Base-by-base conservation (phyloP, 2,888 invertebrate species). In the Peribatodes rhomboidaria region DNA sequence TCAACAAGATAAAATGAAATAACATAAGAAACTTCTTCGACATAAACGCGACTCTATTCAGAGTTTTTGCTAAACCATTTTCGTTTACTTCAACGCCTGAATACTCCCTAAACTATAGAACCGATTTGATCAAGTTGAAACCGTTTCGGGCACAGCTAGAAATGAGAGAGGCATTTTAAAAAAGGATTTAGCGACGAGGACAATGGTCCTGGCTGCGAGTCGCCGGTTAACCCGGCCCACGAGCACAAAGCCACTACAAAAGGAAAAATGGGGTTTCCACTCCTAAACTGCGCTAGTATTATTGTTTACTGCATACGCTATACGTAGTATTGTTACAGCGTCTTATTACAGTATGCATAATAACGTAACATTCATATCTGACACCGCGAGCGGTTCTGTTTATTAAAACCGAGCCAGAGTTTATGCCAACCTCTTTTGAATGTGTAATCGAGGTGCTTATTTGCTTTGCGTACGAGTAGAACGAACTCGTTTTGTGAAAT, bases 201-300 rank as follows among this genome's bases (percentile, higher is more conserved):
- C 55, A 55, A 87, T 89, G 89, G 89, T 89, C 84, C 85, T 75
- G 73, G 65, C 72, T 79, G 72, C 80, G 84, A 80, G 77, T 81
- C 81, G 76, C 77, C 82, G 86, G 87, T 90, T 90, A 89, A 89
- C 89, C 89, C 85, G 81, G 85, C 75, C 83, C 84, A 75, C 75
- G 77, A 78, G 74, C 81, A 87, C 87, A 89, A 90, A 89, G 89
- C 86, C 88, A 88, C 88, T 89, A 86, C 84, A 85, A 80, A 83
- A 88, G 87, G 87, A 85, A 87, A 90, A 65, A 88, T 87, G 87
- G 88, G 86, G 83, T 88, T 87, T 85, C 85, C 85, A 78, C 82
- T 83, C 69, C 80, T 86, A 86, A 87, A 85, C 86, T 83, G 79
- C 78, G 77, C 74, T 82, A 80, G 79, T 81, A 86, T 87, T 85